Evolutionary conservation across 1,140 invertebrate species (phyloP).

Genomic region (Lasioglossum baleicum): DNA sequence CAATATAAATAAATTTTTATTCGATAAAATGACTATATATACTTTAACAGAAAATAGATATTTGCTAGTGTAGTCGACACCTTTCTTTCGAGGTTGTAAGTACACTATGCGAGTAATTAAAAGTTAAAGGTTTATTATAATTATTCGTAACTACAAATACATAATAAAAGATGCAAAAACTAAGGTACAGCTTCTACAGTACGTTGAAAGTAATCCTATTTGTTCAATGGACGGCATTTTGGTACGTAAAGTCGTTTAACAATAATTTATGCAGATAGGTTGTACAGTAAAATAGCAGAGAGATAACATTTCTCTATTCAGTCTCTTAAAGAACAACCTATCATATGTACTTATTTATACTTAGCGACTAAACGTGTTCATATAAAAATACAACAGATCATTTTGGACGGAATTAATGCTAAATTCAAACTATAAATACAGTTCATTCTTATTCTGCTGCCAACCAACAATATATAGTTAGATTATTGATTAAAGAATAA

Average conservation of each 20-base stretch:
- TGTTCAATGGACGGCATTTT: constrained; percentile 40
- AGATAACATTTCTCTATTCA: not conserved
- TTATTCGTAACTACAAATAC: not conserved
- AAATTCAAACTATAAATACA: not conserved
- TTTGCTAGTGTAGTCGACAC: no score
- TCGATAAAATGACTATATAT: no score
- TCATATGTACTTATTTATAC: no score
- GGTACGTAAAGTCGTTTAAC: not conserved
- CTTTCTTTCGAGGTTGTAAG: no score
- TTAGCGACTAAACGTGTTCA: no score
- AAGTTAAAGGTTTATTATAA: not conserved
- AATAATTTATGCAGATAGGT: not conserved
- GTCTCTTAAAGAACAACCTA: no score
- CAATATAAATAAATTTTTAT: no score
- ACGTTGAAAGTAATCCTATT: not conserved
- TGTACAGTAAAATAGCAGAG: not conserved
- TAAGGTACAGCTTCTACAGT: not conserved
- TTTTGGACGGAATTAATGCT: constrained; percentile 16
- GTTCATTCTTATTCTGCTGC: not conserved
- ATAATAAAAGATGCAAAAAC: constrained; percentile 13
- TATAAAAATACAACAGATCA: constrained; percentile 7
- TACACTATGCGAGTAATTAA: no score
- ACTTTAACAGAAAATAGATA: no score
- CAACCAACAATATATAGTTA: not conserved
- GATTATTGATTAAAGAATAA: not conserved